Evolutionary conservation across 2,888 invertebrate genomes (phyloP).

Genomic region (Eupithecia centaureata): DNA sequence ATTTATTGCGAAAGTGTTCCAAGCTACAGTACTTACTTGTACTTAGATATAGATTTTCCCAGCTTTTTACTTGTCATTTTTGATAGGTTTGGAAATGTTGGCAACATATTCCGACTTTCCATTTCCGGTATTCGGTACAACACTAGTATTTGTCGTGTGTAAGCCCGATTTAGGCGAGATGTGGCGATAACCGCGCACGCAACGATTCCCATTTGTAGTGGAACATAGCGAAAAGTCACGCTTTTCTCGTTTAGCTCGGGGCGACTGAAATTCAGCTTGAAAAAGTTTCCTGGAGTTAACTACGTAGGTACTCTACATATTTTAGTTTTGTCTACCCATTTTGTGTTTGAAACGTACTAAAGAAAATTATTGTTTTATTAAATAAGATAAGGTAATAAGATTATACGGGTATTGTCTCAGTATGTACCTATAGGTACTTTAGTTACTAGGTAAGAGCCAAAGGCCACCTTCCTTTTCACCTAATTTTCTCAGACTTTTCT

Average conservation of each 20-base stretch:
- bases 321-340: not conserved
- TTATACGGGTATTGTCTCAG: too few relatives aligned
- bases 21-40: too few relatives aligned
- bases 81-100: not conserved
- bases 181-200: conserved; percentile 32
- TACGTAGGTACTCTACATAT: not conserved
- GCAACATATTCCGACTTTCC: not conserved
- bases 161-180: conserved; percentile 27
- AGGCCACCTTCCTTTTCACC: too few relatives aligned
- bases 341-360: too few relatives aligned
- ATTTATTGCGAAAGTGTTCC: too few relatives aligned
- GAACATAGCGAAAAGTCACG: conserved; percentile 10
- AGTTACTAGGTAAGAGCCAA: too few relatives aligned
- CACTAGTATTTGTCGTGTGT: conserved; percentile 29
- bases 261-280: not conserved
- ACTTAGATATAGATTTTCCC: too few relatives aligned
- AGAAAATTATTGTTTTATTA: too few relatives aligned
- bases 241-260: conserved; percentile 6
- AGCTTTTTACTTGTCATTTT: not conserved
- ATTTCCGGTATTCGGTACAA: conserved; percentile 5
- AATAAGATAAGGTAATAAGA: too few relatives aligned
- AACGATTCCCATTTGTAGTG: conserved; percentile 18
- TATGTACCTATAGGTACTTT: too few relatives aligned
- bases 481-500: too few relatives aligned
- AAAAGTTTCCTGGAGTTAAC: not conserved